phyloP scores from a whole-genome alignment of 2,888 invertebrate genomes.

The Onthophagus sagittarius region DNA sequence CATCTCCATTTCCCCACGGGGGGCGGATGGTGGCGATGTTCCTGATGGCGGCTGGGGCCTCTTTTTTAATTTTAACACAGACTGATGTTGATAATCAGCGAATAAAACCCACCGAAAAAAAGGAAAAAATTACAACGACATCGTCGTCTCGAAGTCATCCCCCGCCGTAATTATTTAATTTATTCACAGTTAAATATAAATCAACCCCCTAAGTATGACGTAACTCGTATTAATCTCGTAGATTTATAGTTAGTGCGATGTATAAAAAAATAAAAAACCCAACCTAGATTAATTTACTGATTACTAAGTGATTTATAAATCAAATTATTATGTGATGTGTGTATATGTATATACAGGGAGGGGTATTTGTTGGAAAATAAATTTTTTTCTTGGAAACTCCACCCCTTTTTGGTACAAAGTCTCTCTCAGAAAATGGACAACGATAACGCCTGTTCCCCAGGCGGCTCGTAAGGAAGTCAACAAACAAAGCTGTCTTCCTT shows the following conservation, averaged over 20 bases:
- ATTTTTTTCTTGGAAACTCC: too few relatives aligned
- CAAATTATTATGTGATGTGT: not conserved
- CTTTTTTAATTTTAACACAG: not conserved
- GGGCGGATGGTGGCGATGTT: too few relatives aligned
- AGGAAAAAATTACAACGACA: not conserved
- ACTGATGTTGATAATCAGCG: not conserved
- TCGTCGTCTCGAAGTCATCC: not conserved
- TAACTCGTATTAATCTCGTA: not conserved
- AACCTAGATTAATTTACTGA: not conserved
- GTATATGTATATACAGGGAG: too few relatives aligned
- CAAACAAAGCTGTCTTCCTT: conserved; percentile 27
- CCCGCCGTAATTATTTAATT: not conserved
- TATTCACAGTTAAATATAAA: not conserved
- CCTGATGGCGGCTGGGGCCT: not conserved
- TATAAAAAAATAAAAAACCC: not conserved
- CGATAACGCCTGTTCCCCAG: conserved; percentile 5
- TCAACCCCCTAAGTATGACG: not conserved
- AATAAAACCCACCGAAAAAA: too few relatives aligned
- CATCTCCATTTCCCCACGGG: too few relatives aligned
- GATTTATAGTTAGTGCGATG: not conserved
- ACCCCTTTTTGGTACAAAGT: not conserved
- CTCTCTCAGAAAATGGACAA: not conserved
- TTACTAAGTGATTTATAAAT: not conserved
- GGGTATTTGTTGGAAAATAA: too few relatives aligned
- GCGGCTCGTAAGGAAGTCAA: conserved; percentile 19